phyloP scores from a whole-genome alignment of 2,113 vertebrate species.

The Sigmodon hispidus region DNA sequence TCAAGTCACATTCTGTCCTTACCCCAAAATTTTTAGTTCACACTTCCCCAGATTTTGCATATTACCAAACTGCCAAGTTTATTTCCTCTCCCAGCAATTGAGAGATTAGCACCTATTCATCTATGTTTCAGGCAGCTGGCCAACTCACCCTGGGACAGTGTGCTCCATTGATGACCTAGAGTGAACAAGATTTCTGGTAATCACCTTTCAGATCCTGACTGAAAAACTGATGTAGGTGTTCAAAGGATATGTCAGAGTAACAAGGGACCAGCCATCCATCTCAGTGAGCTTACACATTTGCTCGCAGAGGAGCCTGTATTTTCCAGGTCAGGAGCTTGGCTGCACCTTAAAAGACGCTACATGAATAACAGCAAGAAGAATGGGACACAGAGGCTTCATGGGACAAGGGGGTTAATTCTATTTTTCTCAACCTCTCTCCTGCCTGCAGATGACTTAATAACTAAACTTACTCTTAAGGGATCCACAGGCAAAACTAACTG shows the following conservation, averaged over 20 bases:
- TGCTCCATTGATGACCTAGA: neutral
- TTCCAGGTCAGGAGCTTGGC: neutral
- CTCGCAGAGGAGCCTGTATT: neutral
- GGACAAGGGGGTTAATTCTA: neutral
- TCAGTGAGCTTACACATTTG: neutral
- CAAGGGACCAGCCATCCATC: neutral
- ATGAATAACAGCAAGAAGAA: neutral
- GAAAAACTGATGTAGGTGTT: neutral
- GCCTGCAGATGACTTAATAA: neutral
- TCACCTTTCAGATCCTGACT: neutral
- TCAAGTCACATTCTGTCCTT: neutral
- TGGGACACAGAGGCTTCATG: neutral
- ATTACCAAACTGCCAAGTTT: neutral
- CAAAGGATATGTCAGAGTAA: neutral
- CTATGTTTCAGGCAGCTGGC: neutral
- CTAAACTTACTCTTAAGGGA: neutral
- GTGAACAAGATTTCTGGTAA: neutral
- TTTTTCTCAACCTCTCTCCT: neutral
- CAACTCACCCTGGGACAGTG: neutral
- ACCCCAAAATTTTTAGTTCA: neutral
- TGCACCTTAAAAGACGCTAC: neutral
- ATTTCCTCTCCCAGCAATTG: neutral
- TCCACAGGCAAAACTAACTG: neutral
- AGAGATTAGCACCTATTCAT: neutral
- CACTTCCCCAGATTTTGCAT: neutral